phyloP scores from a whole-genome alignment of 2,113 vertebrate genomes.

The Phylloscopus whistleri region DNA sequence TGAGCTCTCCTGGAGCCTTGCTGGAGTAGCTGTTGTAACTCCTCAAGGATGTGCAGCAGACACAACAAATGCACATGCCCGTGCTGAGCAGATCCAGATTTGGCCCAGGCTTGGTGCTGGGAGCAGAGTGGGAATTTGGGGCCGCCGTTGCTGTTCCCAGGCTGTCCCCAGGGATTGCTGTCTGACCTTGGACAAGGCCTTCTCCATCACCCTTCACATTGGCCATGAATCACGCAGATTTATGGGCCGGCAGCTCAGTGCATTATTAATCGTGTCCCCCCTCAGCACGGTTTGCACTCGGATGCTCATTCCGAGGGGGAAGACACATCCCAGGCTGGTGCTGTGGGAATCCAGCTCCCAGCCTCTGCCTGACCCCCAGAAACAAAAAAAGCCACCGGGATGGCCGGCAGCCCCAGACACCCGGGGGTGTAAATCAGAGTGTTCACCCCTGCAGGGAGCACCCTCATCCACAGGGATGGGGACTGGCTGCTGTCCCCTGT shows the following conservation, averaged over 20 bases:
- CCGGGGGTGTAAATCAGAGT: background rate
- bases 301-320: background rate
- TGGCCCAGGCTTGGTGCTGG: background rate
- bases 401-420: background rate
- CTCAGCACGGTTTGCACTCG: background rate
- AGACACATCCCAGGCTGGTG: background rate
- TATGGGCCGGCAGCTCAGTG: background rate
- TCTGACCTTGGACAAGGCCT: conserved; percentile 46
- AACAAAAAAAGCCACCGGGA: background rate
- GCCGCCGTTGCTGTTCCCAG: background rate
- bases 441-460: background rate
- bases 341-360: background rate
- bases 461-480: background rate
- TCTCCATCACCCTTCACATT: conserved; percentile 12
- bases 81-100: background rate
- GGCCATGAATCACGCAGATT: background rate
- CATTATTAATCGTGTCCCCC: background rate
- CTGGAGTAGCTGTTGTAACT: background rate
- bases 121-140: conserved; percentile 21
- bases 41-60: conserved; percentile 20
- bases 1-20: background rate
- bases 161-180: background rate
- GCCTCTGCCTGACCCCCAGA: background rate
- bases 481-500: background rate
- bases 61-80: conserved; percentile 23